Base-by-base conservation (phyloP, 2,888 invertebrate species). In the Ochropleura leucogaster region DNA sequence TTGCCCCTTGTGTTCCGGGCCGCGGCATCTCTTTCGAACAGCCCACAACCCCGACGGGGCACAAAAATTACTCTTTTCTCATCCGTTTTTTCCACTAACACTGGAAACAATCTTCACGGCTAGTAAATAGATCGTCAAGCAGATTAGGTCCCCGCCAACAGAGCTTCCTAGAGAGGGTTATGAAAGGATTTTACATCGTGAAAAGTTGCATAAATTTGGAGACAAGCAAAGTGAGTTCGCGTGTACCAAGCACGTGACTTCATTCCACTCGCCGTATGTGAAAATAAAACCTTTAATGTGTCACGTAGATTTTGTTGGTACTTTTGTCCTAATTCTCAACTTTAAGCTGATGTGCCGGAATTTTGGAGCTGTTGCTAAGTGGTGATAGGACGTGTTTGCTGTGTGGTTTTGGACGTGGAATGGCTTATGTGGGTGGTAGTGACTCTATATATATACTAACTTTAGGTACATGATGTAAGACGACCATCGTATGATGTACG, bases 181-280 rank as follows among this genome's bases (percentile, higher is more conserved):
- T 80, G 80, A 86, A 86, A 88, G 85, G 74, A 74, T 85, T 90
- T 88, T 86, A 88, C 87, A 85, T 86, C 83, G 85, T 78, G 86
- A 87, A 87, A 89, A 93, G 89, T 92, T 94, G 94, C 93, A 95
- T 94, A 94, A 91, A 94, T 94, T 94, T 91, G 90, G 92, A 91
- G 91, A 90, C 89, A 90, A 89, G 92, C 91, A 92, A 93, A 95
- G 94, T 94, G 93, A 90, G 90, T 94, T 95, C 91, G 90, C 94
- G 85, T 95, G 94, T 95, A 89, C 82, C 67, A 57, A 80, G 92
- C 88, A 93, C 94, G 95, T 94, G 94, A 95, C 94, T 92, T 89
- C 90, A 92, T 93, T 87, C 89, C 85, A 89, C 86, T 88, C 88
- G 88, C 82, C 82, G 82, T 72, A 68, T 78, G 82, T 77, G 83